Evolutionary conservation across 2,797 vertebrate genomes (phyloP).

Genomic region (Syndactyla subalaris): DNA sequence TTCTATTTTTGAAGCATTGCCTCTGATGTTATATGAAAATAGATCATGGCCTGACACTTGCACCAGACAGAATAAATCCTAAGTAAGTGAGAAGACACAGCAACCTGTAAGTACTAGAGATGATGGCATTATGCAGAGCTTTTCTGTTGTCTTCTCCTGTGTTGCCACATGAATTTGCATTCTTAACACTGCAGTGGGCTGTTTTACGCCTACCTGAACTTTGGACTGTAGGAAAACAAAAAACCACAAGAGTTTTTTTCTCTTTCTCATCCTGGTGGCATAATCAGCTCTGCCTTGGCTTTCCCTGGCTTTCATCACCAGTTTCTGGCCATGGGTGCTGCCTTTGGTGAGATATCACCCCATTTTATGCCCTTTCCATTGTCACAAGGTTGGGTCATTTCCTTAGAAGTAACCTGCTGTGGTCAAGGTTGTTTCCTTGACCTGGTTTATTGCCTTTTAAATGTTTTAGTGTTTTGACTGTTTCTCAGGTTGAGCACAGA

Average conservation of each 20-base stretch:
- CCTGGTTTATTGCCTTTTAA: conserved; percentile 41
- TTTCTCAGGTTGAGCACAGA: conserved; percentile 36
- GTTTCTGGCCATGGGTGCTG: not conserved
- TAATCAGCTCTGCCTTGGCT: not conserved
- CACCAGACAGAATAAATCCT: not conserved
- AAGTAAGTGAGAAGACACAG: not conserved
- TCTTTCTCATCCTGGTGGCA: not conserved
- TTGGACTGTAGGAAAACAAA: not conserved
- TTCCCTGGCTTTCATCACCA: not conserved
- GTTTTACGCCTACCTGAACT: not conserved
- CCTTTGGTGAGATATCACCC: not conserved
- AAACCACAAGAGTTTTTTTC: fast-evolving
- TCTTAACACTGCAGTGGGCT: not conserved
- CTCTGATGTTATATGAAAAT: not conserved
- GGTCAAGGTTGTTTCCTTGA: conserved; percentile 44
- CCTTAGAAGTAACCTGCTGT: not conserved
- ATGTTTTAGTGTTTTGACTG: conserved; percentile 36
- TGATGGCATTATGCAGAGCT: not conserved
- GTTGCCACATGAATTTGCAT: not conserved
- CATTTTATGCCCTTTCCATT: not conserved
- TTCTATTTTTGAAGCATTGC: not conserved
- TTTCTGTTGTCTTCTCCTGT: not conserved
- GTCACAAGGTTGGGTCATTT: not conserved
- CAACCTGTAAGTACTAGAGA: not conserved
- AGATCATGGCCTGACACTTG: not conserved